Evolutionary conservation across 2,888 invertebrate genomes (phyloP).

Genomic region (Julus scandinavius): DNA sequence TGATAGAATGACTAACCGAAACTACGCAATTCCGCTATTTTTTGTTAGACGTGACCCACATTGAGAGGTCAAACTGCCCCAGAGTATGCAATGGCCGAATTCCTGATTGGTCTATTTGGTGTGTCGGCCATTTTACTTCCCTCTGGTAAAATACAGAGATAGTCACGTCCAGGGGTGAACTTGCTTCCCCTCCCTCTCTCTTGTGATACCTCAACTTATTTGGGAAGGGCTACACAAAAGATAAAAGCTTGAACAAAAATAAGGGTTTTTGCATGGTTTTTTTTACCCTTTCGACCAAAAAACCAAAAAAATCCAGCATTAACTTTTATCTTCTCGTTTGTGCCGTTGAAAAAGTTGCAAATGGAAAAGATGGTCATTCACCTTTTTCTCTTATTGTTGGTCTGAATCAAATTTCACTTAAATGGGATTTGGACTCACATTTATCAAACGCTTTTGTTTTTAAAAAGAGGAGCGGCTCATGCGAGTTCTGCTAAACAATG

Average conservation of each 20-base stretch:
- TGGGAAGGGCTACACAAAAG: conserved; percentile 14
- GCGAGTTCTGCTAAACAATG: no score
- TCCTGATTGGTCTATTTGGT: neutral
- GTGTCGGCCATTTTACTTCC: neutral
- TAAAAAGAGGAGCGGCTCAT: no score
- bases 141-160: neutral
- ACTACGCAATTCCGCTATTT: neutral
- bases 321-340: neutral
- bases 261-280: neutral
- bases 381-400: neutral
- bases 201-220: neutral
- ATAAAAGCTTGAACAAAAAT: neutral
- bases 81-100: neutral
- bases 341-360: neutral
- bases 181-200: neutral
- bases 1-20: neutral
- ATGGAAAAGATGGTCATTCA: neutral
- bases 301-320: neutral
- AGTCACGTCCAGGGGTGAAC: neutral
- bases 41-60: neutral
- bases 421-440: neutral
- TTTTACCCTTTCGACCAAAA: neutral
- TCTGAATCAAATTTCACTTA: neutral
- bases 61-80: neutral
- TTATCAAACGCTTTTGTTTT: neutral